A percentile compares a stretch with the other conserved stretches of the same genome.
phyloP scores from a whole-genome alignment of 1,140 invertebrate species.

The Neomicropteryx cornuta region DNA sequence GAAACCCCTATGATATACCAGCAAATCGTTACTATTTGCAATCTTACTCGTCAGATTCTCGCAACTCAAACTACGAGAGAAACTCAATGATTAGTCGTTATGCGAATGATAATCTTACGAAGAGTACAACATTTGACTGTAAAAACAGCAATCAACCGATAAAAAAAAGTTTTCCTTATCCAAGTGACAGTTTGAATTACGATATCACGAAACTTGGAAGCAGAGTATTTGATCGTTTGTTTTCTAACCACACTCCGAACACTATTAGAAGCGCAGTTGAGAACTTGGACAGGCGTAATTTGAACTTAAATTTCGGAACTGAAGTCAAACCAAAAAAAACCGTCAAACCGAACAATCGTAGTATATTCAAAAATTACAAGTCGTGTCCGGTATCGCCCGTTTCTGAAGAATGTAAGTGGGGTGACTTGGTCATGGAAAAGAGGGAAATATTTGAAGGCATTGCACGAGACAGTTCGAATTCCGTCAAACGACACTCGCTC shows the following conservation, averaged over 20 bases:
- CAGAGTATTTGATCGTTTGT: constrained; percentile 36
- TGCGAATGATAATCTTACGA: no score
- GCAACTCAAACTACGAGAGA: no score
- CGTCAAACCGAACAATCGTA: constrained; percentile 36
- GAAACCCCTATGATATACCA: constrained; percentile 39
- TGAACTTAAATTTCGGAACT: constrained; percentile 25
- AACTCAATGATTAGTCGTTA: no score
- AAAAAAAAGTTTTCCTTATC: no score
- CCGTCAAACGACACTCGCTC: constrained; percentile 39
- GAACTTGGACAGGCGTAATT: constrained; percentile 22
- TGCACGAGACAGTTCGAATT: constrained; percentile 21
- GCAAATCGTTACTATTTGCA: no score
- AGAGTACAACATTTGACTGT: no score
- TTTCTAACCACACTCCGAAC: constrained; percentile 19
- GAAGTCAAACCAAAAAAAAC: constrained; percentile 26
- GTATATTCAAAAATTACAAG: constrained; percentile 55
- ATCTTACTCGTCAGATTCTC: no score
- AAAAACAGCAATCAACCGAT: no score
- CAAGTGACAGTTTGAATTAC: no score
- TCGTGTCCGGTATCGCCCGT: constrained; percentile 56
- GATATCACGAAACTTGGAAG: no score
- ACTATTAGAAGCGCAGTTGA: constrained; percentile 20
- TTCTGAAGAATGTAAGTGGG: constrained; percentile 53
- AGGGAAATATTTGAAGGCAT: constrained; percentile 17
- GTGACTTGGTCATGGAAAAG: constrained; percentile 29